Evolutionary conservation across 2,888 invertebrate genomes (phyloP), one percentile per base, ranked within the genome.

Genomic region (Apamea anceps): DNA sequence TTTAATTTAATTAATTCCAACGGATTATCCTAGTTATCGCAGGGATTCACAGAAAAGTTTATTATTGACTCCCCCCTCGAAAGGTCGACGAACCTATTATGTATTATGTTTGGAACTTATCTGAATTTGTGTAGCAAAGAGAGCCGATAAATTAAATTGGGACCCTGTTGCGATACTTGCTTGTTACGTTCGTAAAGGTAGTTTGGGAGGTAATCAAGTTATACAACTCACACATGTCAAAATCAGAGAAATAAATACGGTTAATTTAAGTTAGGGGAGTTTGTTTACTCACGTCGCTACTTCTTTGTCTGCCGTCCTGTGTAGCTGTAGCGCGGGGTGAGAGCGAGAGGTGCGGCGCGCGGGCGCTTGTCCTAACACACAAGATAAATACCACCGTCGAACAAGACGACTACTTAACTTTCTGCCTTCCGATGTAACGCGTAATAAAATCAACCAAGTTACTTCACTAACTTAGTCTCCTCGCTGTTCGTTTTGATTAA

Each of bases 1-100:
- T 95, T 95, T 95, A 96, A 96, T 95, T 95, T 93, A 95, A 96
- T 96, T 96, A 95, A 96, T 95, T 94, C 92, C 92, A 92, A 94
- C 92, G 93, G 94, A 95, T 95, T 94, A 94, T 94, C 93, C 94
- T 93, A 93, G 93, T 93, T 93, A 94, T 93, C 92, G 91, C 92
- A 91, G 93, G 94, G 94, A 94, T 95, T 94, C 92, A 92, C 90
- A 87, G 91, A 90, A 89, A 93, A 94, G 92, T 94, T 94, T 93
- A 91, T 91, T 93, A 93, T 93, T 91, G 90, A 92, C 90, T 92
- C 85, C 82, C 89, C 85, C 82, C 89, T 87, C 80, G 81, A 91
- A 90, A 92, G 93, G 93, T 93, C 90, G 90, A 91, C 87, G 91
- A 88, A 90, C 93, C 87, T 90, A 90, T 90, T 88, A 90, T 32